A percentile compares a stretch with the other conserved stretches of the same genome.
These are phyloP conservation scores for Scylla paramamosain DNA, from an alignment of 1,140 invertebrate genomes.

Conservation along the genomic window DNA sequence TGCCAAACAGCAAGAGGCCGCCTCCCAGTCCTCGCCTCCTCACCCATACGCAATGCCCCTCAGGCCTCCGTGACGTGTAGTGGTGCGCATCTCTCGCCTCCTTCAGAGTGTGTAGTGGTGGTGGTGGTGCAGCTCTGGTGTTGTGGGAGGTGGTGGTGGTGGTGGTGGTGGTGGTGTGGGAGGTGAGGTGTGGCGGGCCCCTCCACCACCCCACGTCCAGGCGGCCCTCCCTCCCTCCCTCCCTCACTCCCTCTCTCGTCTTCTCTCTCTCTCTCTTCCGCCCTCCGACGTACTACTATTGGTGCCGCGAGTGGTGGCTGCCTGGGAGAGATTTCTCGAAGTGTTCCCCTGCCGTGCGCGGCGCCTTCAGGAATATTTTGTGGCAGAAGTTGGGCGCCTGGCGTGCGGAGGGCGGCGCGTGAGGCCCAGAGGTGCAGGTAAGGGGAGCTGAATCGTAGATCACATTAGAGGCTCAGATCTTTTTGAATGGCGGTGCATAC, in stretches of 20 bases:
- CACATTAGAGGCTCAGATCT: background rate
- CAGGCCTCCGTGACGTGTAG: background rate
- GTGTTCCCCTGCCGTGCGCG: background rate
- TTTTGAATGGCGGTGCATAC: slow-evolving; percentile 24
- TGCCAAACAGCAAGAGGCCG: slow-evolving; percentile 40
- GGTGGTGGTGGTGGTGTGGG: background rate
- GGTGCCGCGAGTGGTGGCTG: background rate
- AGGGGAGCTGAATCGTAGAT: background rate
- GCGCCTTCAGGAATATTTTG: background rate
- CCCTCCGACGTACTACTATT: slow-evolving; percentile 31
- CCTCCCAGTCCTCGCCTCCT: background rate
- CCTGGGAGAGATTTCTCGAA: background rate
- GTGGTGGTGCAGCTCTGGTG: background rate
- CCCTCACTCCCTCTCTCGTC: background rate
- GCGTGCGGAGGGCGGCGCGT: background rate
- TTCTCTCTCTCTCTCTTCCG: background rate
- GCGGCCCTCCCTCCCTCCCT: background rate
- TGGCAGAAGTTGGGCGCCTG: background rate
- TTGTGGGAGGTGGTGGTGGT: background rate
- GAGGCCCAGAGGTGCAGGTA: slow-evolving; percentile 17
- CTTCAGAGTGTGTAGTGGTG: background rate
- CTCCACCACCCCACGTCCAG: background rate
- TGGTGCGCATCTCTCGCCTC: background rate
- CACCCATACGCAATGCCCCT: background rate
- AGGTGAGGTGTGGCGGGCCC: background rate